Conservation (phyloP, 2,113 vertebrate species). For the Aptenodytes forsteri region DNA sequence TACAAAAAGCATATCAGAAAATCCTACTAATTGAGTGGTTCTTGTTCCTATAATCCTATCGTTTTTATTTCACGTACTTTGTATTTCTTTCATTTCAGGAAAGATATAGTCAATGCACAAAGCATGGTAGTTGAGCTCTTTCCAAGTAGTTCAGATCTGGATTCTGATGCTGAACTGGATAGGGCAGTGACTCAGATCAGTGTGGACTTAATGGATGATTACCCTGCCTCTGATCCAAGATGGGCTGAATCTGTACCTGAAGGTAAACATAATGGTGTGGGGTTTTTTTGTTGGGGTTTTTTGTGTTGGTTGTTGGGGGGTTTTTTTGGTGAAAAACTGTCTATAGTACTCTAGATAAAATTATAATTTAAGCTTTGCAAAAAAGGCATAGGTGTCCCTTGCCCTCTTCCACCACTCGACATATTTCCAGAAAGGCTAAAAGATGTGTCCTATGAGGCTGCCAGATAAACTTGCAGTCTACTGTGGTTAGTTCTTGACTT, state of each 20-base stretch:
- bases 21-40: neutral
- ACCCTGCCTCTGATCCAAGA: slow-evolving; percentile 93
- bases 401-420: neutral
- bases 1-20: neutral
- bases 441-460: neutral
- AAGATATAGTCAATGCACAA: slow-evolving; percentile 86
- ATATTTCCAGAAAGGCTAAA: neutral
- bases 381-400: neutral
- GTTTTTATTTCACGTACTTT: neutral
- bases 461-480: neutral
- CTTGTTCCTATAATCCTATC: neutral
- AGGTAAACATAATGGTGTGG: slow-evolving; percentile 70
- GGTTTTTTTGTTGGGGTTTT: neutral
- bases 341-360: neutral
- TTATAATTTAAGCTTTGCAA: neutral
- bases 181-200: slow-evolving; percentile 86
- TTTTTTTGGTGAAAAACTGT: neutral
- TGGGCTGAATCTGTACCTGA: slow-evolving; percentile 97
- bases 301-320: neutral
- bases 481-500: neutral
- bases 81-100: slow-evolving; percentile 73
- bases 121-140: slow-evolving; percentile 85
- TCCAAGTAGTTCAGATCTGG: slow-evolving; percentile 71
- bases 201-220: slow-evolving; percentile 92
- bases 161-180: slow-evolving; percentile 82